Base-by-base conservation (phyloP, 2,888 invertebrate genomes). In the Druceiella hillmani region DNA sequence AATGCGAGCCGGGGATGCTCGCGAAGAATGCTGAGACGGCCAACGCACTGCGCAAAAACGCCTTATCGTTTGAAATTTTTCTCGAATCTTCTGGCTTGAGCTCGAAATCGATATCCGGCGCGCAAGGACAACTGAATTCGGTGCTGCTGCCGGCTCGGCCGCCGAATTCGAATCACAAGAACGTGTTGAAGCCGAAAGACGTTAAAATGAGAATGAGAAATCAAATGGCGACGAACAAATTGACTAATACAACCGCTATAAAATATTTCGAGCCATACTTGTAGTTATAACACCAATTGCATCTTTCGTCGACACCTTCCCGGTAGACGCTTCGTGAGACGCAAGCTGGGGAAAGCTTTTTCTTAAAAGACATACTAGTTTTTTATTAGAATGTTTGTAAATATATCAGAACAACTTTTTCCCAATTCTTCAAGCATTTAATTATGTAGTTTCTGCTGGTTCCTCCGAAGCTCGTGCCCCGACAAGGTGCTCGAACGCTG, bases 41-140 rank as follows among this genome's bases (percentile, higher is more conserved):
- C 13, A 59, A 54, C 46, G 61, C 51, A 40, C 57, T 62, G 33
- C 69, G 67, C 51, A 53, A 52, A 26, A 68, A 61, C 51, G 75
- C 56, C 57, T 65, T 68, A 20, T 60, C 75, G 12, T 87, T 86
- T 52, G 86, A 87, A 60, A 79, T 82, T 57, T 87, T 87, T 56
- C 64, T 87, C 33, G 87, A 87, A 59, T 79, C 82, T 12, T 86
- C 86, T 35, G 87, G 87, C 36, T 74, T 87, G 43, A 86, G 85
- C 62, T 83, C 84, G 46, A 87, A 87, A 62, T 83, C 85, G 28
- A 81, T 87, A 52, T 69, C 81, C 50, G 80, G 81, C 6, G 63
- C 66, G 17, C 63, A 48, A 47, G 67, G 61, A 49, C 56, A 56
- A 46, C 64, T 61, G 43, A 46, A 65, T 11, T 62, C 63, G 27